Evolutionary conservation across 2,888 invertebrate genomes (phyloP).

Genomic region (Rhamnusium bicolor): DNA sequence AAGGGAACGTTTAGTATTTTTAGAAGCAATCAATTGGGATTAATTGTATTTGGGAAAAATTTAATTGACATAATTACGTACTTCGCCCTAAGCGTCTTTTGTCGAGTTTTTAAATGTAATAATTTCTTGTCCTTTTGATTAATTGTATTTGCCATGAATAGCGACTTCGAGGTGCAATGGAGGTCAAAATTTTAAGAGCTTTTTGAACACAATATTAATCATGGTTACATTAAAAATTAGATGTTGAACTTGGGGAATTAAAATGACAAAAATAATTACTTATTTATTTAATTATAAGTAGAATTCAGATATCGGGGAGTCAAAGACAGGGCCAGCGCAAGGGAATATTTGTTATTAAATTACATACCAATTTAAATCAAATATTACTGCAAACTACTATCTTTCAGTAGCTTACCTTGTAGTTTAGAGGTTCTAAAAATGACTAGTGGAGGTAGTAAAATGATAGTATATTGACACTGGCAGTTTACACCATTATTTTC

Average conservation of each 20-base stretch:
- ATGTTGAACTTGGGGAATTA: not conserved
- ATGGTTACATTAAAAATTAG: not conserved
- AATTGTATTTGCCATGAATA: conserved; percentile 11
- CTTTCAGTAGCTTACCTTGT: too few species aligned
- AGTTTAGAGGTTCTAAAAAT: too few species aligned
- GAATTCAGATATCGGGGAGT: too few species aligned
- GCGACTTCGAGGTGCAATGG: conserved; percentile 2
- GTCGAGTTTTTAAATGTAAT: conserved; percentile 10
- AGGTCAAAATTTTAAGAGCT: conserved; percentile 8
- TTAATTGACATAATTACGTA: conserved; percentile 43
- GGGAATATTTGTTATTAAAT: too few species aligned
- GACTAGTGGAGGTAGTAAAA: too few species aligned
- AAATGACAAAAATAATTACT: not conserved
- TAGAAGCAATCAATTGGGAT: conserved; percentile 32
- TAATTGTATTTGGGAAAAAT: conserved; percentile 39
- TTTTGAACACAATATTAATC: conserved; percentile 16
- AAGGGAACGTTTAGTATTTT: conserved; percentile 39
- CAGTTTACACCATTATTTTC: too few species aligned
- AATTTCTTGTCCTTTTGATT: conserved; percentile 18
- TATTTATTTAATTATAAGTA: not conserved
- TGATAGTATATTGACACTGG: too few species aligned
- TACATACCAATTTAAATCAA: too few species aligned
- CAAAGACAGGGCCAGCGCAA: too few species aligned
- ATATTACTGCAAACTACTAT: too few species aligned
- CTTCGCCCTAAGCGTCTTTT: conserved; percentile 9